phyloP scores from a whole-genome alignment of 1,140 invertebrate species.

The Drosophila teissieri region DNA sequence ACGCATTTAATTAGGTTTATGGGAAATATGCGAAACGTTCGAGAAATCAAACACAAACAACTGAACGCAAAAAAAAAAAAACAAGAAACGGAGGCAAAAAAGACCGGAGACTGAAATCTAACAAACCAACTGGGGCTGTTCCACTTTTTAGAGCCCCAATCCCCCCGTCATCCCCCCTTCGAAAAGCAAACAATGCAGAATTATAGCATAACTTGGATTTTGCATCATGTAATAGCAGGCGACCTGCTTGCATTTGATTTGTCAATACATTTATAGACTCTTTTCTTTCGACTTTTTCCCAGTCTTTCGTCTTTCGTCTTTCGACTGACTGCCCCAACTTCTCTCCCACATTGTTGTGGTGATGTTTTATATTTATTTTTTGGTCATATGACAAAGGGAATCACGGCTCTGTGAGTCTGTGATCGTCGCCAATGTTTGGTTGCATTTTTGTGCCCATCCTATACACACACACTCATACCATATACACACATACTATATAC shows the following conservation, averaged over 20 bases:
- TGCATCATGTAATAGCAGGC: constrained; percentile 74
- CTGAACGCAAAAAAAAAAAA: constrained; percentile 35
- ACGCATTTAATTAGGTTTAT: constrained; percentile 81
- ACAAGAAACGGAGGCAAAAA: constrained; percentile 29
- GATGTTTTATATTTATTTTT: background rate
- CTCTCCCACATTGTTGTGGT: background rate
- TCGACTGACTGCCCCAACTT: background rate
- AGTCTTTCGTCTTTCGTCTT: constrained; percentile 13
- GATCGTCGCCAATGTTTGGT: background rate
- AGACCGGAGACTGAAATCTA: constrained; percentile 31
- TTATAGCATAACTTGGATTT: constrained; percentile 81
- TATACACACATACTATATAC: background rate
- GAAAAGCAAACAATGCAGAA: constrained; percentile 67
- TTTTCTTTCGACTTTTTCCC: constrained; percentile 26
- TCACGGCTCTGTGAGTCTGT: background rate
- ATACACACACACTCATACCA: constrained; percentile 18
- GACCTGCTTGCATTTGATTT: constrained; percentile 70
- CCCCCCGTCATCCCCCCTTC: background rate
- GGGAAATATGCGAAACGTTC: constrained; percentile 74
- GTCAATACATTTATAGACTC: constrained; percentile 80
- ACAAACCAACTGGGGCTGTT: constrained; percentile 11
- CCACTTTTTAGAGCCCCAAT: background rate
- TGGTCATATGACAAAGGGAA: constrained; percentile 7
- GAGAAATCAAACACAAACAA: constrained; percentile 36
- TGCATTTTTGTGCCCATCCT: constrained; percentile 1